phyloP scores from a whole-genome alignment of 2,797 vertebrate species.

The Pristis pectinata region DNA sequence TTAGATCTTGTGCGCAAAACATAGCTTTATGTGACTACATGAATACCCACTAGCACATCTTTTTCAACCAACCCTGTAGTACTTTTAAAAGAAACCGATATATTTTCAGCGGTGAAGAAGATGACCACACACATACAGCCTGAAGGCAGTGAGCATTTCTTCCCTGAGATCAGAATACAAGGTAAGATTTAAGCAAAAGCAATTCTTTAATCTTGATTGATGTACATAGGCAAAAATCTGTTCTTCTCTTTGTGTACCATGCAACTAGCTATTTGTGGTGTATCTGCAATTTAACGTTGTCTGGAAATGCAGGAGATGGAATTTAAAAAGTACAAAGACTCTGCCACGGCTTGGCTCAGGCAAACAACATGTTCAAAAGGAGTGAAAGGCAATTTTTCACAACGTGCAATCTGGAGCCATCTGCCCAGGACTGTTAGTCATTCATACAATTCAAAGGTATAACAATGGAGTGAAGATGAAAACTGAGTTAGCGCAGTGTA shows the following conservation, averaged over 20 bases:
- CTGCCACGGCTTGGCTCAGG: background rate
- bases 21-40: background rate
- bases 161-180: background rate
- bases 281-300: background rate
- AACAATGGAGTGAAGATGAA: too few species aligned
- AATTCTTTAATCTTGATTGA: background rate
- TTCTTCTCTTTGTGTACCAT: background rate
- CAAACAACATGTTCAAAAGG: background rate
- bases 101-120: background rate
- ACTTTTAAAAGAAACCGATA: background rate
- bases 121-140: background rate
- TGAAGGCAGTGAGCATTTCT: background rate
- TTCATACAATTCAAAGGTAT: too few species aligned
- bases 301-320: too few species aligned
- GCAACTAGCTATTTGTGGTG: background rate
- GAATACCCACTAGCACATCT: background rate
- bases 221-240: background rate
- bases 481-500: too few species aligned
- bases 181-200: background rate
- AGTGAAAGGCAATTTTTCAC: too few species aligned
- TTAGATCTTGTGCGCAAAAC: background rate
- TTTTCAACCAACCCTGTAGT: background rate
- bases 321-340: too few species aligned
- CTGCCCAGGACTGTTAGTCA: too few species aligned
- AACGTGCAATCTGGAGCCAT: too few species aligned